A percentile compares a stretch with the other conserved stretches of the same genome.
phyloP scores from a whole-genome alignment of 2,888 invertebrate species.

The Acanthococcus lagerstroemiae region DNA sequence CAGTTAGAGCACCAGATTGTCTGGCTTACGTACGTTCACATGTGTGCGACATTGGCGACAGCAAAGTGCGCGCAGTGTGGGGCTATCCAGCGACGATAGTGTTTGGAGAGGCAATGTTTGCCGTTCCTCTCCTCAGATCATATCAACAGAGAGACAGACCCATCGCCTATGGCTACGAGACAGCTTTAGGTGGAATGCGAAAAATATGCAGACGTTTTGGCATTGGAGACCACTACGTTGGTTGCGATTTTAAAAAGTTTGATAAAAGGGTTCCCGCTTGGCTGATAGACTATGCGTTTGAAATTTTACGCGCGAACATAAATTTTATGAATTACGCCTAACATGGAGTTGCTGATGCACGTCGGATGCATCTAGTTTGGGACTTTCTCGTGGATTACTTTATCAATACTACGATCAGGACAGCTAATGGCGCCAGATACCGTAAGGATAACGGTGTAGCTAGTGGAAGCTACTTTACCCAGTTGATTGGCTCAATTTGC shows the following conservation, averaged over 20 bases:
- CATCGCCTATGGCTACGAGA: not conserved
- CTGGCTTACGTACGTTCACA: not conserved
- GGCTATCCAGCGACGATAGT: not conserved
- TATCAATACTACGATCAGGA: constrained; percentile 27
- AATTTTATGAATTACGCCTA: constrained; percentile 16
- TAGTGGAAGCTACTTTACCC: constrained; percentile 33
- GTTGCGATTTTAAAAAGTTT: constrained; percentile 23
- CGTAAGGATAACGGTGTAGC: constrained; percentile 26
- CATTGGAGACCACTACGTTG: not conserved
- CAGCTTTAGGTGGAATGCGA: not conserved
- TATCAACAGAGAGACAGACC: not conserved
- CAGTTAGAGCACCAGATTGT: too few relatives aligned
- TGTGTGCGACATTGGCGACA: not conserved
- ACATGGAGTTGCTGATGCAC: constrained; percentile 24
- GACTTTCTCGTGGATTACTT: constrained; percentile 20
- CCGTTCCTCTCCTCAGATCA: not conserved
- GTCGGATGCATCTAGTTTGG: not conserved
- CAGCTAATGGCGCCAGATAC: constrained; percentile 14
- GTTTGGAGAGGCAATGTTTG: not conserved
- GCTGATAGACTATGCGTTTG: constrained; percentile 19
- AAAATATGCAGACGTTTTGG: not conserved
- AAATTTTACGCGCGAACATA: constrained; percentile 5
- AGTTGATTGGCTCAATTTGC: constrained; percentile 23
- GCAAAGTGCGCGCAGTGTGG: not conserved
- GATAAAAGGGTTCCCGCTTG: constrained; percentile 31